Base-by-base conservation (phyloP, 2,797 vertebrate genomes). In the Xenops minutus region DNA sequence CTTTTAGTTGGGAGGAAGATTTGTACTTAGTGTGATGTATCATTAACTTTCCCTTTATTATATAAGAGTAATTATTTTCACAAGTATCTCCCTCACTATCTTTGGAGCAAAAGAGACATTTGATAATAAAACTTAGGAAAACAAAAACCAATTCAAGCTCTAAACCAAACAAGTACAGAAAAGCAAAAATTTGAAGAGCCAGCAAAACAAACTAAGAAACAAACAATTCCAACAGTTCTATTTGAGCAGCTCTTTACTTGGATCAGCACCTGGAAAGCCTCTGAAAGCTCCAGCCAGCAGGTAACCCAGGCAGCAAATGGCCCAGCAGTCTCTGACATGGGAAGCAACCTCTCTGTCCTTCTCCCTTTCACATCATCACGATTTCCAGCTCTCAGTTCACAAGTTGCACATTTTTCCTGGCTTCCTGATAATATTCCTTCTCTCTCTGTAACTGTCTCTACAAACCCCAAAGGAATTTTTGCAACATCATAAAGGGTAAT, bases 391-490 rank as follows among this genome's bases (percentile, higher is more conserved):
- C 73, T 8, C 66, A n/a, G 4, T 85, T 81, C 88, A 29, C 3
- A 4, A 29, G 26, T 18, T 22, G 26, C 12, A 32, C 12, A 15
- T 22, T 48, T 76, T 12, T 81, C 58, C 44, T 23, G 26, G 4
- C 43, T 90, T 76, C 9, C 39, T 78, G 14, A 37, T 21, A 39
- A 77, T 12, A 44, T n/a, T 63, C 36, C 14, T 80, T 62, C 48
- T 52, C 56, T 54, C 22, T 66, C 68, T 48, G 29, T 5, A 88
- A 6, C 61, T 52, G 39, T 7, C 67, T 51, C 71, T 71, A 17
- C 56, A 78, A 85, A 95, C 64, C 85, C 73, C 71, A 63, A 19
- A 82, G 63, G 71, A 88, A 56, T 26, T 36, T 89, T 46, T 72
- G 68, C 49, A 79, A 29, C 56, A 51, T 66, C n/a, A 46, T 29